Conservation (phyloP, 2,888 invertebrate species). For the Agapostemon virescens region DNA sequence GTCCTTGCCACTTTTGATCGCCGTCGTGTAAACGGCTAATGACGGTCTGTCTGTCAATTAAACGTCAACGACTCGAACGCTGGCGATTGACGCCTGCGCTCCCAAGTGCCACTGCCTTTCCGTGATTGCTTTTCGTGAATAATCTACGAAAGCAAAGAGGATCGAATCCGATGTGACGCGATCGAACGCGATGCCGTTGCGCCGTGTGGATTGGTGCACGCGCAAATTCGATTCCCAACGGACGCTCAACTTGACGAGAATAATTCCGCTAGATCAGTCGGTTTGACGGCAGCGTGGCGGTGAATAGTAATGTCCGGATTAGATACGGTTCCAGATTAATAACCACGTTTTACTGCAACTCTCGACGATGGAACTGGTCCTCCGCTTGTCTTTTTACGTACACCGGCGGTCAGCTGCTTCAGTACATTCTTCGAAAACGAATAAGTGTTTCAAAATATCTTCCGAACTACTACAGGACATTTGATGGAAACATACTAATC, state of each 20-base stretch:
- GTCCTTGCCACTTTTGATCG: conserved; percentile 38
- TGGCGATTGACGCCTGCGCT: conserved; percentile 1
- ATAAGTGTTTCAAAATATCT: too few relatives aligned
- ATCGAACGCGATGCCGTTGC: not conserved
- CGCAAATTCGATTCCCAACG: conserved; percentile 37
- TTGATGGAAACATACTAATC: too few relatives aligned
- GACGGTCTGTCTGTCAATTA: conserved; percentile 3
- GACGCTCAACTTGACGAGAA: conserved; percentile 46
- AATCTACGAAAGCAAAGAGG: conserved; percentile 3
- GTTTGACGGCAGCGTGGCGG: conserved; percentile 35
- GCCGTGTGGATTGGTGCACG: not conserved
- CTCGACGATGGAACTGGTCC: conserved; percentile 5
- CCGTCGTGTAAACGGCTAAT: not conserved
- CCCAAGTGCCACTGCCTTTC: not conserved
- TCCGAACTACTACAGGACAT: too few relatives aligned
- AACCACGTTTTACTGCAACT: conserved; percentile 32
- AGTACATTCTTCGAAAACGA: too few relatives aligned
- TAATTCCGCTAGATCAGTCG: conserved; percentile 43
- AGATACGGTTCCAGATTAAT: conserved; percentile 45
- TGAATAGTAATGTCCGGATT: conserved; percentile 55
- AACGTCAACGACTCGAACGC: conserved; percentile 9
- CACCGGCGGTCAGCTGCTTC: too few relatives aligned
- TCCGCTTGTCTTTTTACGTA: not conserved
- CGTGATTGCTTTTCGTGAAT: not conserved
- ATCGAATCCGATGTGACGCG: not conserved